Evolutionary conservation across 2,797 vertebrate genomes (phyloP), one percentile per base, ranked within the genome.

Genomic region (Gymnopithys bicolor): DNA sequence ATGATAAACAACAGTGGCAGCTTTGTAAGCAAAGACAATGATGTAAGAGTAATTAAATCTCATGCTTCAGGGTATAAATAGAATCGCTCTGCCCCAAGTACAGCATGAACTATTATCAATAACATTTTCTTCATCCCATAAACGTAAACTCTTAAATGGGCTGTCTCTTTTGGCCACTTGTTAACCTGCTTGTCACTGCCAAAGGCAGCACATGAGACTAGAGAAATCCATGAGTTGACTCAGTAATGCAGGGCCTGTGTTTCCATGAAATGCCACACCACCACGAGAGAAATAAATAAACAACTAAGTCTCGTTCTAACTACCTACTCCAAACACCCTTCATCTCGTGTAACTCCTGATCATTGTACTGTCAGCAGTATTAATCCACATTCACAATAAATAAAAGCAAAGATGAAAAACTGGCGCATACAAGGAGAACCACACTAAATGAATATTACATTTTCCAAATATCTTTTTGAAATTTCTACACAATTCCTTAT

Each of bases 21-120:
- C 63, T 94, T 90, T 91, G 77, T 90, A 96, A 93, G 68, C 90
- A 94, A 91, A 92, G 79, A 94, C 82, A 95, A 81, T 52, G 69
- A 70, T 53, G 37, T 43, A 76, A 84, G 39, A 86, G 76, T 64
- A 95, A 95, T 95, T 96, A 94, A 84, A 88, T 94, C 80, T 91
- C 79, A 74, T 45, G 92, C 82, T 88, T 75, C 79, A 90, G 58
- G 32, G n/a, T 79, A 19, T 49, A 79, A 90, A 63, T 21, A 78
- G 59, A 91, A 82, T 39, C 32, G 22, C 16, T 93, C 46, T 73
- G 33, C 33, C 32, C 12, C 18, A 88, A 46, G 22, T 79, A 88
- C 59, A 73, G 33, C 35, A 86, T 33, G 35, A 87, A 53, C 18
- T 81, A 24, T 58, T 87, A 67, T 35, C 70, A 79, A 76, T 24